Percentiles rank a stretch among this genome's conserved stretches.
These are phyloP conservation scores for Syngnathoides biaculeatus DNA, from an alignment of 2,113 vertebrate species.

Conservation along the genomic window DNA sequence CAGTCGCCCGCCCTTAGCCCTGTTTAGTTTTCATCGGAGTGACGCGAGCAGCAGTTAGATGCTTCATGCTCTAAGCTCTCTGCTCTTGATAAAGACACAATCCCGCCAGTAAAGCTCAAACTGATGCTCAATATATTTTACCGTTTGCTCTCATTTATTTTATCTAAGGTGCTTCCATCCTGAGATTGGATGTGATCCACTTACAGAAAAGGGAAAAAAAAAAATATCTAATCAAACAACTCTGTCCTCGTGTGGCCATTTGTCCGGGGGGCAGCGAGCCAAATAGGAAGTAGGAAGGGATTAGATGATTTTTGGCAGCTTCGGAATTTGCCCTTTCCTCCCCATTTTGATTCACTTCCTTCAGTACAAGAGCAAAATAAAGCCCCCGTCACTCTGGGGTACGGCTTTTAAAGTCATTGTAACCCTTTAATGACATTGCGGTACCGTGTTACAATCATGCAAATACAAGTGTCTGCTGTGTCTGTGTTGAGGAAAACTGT, in stretches of 20 bases:
- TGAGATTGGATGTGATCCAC: constrained; percentile 29
- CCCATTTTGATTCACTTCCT: constrained; percentile 56
- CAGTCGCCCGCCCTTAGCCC: constrained; percentile 24
- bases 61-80: constrained; percentile 36
- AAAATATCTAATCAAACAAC: constrained; percentile 46
- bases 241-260: constrained; percentile 44
- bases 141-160: constrained; percentile 1
- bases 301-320: constrained; percentile 55
- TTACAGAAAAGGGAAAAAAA: constrained; percentile 25
- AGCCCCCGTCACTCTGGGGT: constrained; percentile 27
- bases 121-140: neutral
- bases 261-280: constrained; percentile 46
- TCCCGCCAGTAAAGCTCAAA: constrained; percentile 17
- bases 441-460: constrained; percentile 25
- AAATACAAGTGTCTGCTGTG: constrained; percentile 21
- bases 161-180: constrained; percentile 36
- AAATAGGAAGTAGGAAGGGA: constrained; percentile 50
- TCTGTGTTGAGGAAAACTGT: constrained; percentile 30
- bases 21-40: constrained; percentile 57
- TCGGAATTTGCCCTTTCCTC: constrained; percentile 36
- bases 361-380: constrained; percentile 41
- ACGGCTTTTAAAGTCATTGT: constrained; percentile 54
- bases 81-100: constrained; percentile 25
- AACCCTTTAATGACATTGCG: constrained; percentile 42
- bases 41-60: constrained; percentile 49